A percentile compares a stretch with the other conserved stretches of the same genome.
These are phyloP conservation scores for Diplazon laetatorius DNA, from an alignment of 2,888 invertebrate genomes.

Conservation along the genomic window DNA sequence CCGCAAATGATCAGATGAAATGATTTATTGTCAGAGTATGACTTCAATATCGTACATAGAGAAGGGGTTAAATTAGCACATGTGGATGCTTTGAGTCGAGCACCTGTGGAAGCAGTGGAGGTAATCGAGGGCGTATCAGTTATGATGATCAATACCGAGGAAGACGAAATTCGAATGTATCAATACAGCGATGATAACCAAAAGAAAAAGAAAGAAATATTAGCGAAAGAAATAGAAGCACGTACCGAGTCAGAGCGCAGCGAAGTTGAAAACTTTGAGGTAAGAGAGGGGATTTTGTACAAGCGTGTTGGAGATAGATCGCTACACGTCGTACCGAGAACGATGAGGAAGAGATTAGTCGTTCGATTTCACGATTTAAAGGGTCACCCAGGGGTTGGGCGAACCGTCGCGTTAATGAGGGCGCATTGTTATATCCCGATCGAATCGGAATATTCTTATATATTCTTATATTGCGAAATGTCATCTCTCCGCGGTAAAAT, in stretches of 20 bases:
- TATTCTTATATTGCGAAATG: too few relatives aligned
- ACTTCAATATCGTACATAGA: neutral
- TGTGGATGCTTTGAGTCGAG: neutral
- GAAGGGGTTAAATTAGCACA: neutral
- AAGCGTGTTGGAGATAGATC: neutral
- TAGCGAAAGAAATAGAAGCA: neutral
- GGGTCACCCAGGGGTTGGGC: neutral
- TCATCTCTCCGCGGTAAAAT: too few relatives aligned
- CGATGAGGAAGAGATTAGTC: neutral
- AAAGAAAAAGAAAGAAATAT: neutral
- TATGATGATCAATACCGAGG: neutral
- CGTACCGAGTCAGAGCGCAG: neutral
- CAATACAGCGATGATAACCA: neutral
- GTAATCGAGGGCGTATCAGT: too few relatives aligned
- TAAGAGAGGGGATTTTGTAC: neutral
- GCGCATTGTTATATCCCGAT: too few relatives aligned
- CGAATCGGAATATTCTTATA: too few relatives aligned
- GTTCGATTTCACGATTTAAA: neutral
- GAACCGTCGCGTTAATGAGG: neutral
- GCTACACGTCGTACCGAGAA: neutral
- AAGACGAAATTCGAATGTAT: neutral
- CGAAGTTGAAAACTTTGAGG: neutral
- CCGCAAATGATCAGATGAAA: constrained; percentile 1
- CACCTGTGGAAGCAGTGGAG: too few relatives aligned
- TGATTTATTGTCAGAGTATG: neutral